phyloP scores from a whole-genome alignment of 2,797 vertebrate genomes.

The Benthosema pterotum region DNA sequence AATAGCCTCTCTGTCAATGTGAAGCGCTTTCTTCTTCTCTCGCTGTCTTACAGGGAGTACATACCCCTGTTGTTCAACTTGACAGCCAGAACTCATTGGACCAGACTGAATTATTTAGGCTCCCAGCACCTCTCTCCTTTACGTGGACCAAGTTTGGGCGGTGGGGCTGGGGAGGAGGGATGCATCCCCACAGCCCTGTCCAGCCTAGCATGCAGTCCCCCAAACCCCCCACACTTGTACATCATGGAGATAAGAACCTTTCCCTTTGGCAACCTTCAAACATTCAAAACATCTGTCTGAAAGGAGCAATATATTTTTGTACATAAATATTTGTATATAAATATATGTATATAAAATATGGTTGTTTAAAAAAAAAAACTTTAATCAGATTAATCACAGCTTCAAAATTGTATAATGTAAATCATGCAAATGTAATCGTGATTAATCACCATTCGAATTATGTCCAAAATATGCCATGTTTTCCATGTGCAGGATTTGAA shows the following conservation, averaged over 20 bases:
- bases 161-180: slow-evolving; percentile 32
- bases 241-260: no score
- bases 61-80: slow-evolving; percentile 63
- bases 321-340: no score
- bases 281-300: not conserved
- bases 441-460: no score
- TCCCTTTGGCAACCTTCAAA: not conserved
- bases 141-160: slow-evolving; percentile 63
- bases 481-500: no score
- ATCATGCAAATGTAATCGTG: no score
- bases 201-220: slow-evolving; percentile 2
- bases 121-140: slow-evolving; percentile 52
- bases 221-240: no score
- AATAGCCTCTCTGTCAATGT: not conserved
- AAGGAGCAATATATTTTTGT: no score
- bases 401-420: no score
- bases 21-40: slow-evolving; percentile 31
- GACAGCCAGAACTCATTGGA: slow-evolving; percentile 66
- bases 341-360: no score
- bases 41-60: slow-evolving; percentile 42
- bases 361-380: no score
- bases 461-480: no score
- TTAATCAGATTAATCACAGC: no score
- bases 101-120: slow-evolving; percentile 76
- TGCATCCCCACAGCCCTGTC: slow-evolving; percentile 28